phyloP scores from a whole-genome alignment of 2,888 invertebrate species.

The Loripinus fragilis region DNA sequence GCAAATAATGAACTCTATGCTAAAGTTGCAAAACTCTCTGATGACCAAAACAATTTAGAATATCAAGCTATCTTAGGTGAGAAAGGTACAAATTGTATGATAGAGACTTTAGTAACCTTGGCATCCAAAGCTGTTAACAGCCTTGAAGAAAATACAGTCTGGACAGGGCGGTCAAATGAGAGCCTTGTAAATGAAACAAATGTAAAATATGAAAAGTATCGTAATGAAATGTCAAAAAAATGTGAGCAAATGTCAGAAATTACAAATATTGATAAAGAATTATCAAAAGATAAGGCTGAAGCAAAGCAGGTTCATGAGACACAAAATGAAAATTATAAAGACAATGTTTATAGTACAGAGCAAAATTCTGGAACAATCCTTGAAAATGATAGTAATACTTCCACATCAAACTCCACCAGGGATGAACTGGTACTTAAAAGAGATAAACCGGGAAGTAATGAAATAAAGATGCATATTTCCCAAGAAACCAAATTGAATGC shows the following conservation, averaged over 20 bases:
- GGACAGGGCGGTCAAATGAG: not conserved
- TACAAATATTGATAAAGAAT: too few species aligned
- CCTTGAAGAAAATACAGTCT: constrained; percentile 12
- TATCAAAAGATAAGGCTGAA: too few species aligned
- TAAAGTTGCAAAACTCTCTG: not conserved
- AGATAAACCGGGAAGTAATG: too few species aligned
- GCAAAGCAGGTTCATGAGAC: not conserved
- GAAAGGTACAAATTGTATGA: not conserved
- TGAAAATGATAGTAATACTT: too few species aligned
- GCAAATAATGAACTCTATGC: not conserved
- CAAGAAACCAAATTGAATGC: too few species aligned
- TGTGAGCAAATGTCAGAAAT: too few species aligned
- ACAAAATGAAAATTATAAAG: not conserved
- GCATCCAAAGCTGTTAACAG: not conserved
- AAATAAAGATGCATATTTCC: too few species aligned
- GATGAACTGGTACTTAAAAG: too few species aligned
- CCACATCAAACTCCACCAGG: too few species aligned
- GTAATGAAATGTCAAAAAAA: not conserved
- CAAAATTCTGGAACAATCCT: not conserved
- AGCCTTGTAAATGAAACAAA: not conserved
- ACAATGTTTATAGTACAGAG: not conserved
- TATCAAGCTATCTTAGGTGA: not conserved
- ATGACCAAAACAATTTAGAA: not conserved
- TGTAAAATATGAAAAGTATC: not conserved
- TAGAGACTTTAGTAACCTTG: not conserved